Evolutionary conservation across 2,797 vertebrate species (phyloP).

Genomic region (Sebastes elongatus): DNA sequence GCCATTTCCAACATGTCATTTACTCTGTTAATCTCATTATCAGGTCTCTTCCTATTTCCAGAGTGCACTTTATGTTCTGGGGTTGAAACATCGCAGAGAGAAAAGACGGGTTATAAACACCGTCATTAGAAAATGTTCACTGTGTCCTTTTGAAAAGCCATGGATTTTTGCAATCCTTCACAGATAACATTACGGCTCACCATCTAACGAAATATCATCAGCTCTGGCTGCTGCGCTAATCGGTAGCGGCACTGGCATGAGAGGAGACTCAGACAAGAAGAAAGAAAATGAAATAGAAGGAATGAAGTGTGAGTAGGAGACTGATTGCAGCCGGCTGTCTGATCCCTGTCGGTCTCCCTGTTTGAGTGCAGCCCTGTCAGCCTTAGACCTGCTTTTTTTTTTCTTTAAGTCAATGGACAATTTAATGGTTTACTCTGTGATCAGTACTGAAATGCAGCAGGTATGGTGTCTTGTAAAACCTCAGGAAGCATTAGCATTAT

Average conservation of each 20-base stretch:
- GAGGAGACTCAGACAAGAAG: conserved; percentile 24
- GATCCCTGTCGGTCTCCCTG: conserved; percentile 19
- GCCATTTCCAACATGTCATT: conserved; percentile 49
- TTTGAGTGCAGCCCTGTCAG: conserved; percentile 53
- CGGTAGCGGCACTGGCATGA: conserved; percentile 17
- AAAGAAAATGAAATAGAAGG: conserved; percentile 32
- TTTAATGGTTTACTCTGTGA: conserved; percentile 28
- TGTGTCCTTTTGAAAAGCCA: conserved; percentile 49
- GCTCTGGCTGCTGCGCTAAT: conserved; percentile 32
- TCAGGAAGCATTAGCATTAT: conserved; percentile 30
- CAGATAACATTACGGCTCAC: conserved; percentile 28
- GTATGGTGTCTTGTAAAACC: conserved; percentile 10
- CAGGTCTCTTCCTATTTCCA: conserved; percentile 27
- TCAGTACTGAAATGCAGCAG: conserved; percentile 27
- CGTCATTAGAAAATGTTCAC: conserved; percentile 45
- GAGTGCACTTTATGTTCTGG: conserved; percentile 7
- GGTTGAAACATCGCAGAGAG: not conserved
- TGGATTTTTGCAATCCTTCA: conserved; percentile 13
- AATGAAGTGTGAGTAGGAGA: conserved; percentile 28
- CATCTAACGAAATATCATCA: conserved; percentile 28
- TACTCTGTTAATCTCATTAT: conserved; percentile 47
- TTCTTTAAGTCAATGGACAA: conserved; percentile 33
- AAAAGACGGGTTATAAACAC: conserved; percentile 18
- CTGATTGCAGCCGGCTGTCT: conserved; percentile 47
- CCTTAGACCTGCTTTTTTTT: conserved; percentile 9